Percentiles rank a stretch among this genome's conserved stretches.
Conservation (phyloP, 2,888 invertebrate species). For the Ophion slaviceki region DNA sequence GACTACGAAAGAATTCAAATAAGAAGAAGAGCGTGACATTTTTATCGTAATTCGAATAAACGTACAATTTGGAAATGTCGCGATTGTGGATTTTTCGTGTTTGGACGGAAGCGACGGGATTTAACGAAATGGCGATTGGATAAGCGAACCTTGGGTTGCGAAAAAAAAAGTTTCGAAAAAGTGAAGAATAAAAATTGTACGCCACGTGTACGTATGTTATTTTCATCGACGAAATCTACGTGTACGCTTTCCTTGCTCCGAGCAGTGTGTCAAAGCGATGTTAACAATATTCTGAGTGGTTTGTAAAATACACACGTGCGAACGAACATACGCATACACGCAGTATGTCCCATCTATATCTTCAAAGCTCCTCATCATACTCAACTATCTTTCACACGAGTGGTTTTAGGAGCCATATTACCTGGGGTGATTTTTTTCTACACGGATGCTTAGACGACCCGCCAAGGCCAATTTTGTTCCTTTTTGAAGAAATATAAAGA, state of each 20-base stretch:
- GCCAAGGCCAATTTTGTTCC: background rate
- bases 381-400: background rate
- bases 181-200: constrained; percentile 28
- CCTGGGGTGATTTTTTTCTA: background rate
- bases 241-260: constrained; percentile 41
- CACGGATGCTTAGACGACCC: no score
- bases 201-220: background rate
- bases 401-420: background rate
- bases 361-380: background rate
- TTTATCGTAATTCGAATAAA: background rate
- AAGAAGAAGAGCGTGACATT: background rate
- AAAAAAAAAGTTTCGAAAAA: constrained; percentile 14
- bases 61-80: no score
- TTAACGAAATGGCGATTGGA: background rate
- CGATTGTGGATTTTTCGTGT: background rate
- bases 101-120: background rate
- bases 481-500: background rate
- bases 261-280: constrained; percentile 49
- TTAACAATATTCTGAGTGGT: constrained; percentile 46
- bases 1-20: background rate
- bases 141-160: background rate
- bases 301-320: constrained; percentile 30
- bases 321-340: constrained; percentile 22
- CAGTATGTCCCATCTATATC: background rate
- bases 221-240: constrained; percentile 44